phyloP scores from a whole-genome alignment of 2,113 vertebrate species.

The Leiothrix lutea region DNA sequence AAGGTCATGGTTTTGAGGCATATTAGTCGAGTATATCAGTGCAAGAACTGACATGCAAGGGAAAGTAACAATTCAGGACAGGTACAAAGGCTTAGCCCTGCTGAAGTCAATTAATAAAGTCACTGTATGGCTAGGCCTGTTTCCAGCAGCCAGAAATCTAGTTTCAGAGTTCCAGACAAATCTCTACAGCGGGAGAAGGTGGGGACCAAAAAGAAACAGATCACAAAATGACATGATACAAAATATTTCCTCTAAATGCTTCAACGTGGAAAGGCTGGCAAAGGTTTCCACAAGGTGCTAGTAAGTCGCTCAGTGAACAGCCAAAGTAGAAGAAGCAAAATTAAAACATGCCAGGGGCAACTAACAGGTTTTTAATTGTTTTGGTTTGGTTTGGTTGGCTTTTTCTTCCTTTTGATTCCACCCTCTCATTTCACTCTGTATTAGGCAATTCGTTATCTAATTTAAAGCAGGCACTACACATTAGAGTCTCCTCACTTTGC shows the following conservation, averaged over 20 bases:
- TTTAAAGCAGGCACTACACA: neutral
- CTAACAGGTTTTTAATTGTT: neutral
- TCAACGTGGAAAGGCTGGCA: neutral
- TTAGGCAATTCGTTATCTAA: slow-evolving; percentile 29
- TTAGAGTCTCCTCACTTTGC: neutral
- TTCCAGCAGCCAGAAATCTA: neutral
- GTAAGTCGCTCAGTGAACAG: neutral
- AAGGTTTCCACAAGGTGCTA: neutral
- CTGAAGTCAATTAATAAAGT: neutral
- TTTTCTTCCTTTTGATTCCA: neutral
- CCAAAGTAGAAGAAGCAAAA: neutral
- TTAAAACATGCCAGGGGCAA: neutral
- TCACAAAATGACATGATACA: neutral
- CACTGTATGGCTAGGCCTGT: neutral
- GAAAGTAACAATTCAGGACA: neutral
- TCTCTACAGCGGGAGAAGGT: neutral
- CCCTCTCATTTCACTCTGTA: neutral
- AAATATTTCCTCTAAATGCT: neutral
- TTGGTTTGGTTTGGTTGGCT: neutral
- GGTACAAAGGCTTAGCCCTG: neutral
- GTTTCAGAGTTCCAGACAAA: neutral
- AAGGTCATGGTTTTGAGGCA: neutral
- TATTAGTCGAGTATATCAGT: neutral
- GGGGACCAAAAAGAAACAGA: neutral
- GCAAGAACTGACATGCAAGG: neutral